phyloP scores from a whole-genome alignment of 2,888 invertebrate genomes.

The Eurytoma adleriae region DNA sequence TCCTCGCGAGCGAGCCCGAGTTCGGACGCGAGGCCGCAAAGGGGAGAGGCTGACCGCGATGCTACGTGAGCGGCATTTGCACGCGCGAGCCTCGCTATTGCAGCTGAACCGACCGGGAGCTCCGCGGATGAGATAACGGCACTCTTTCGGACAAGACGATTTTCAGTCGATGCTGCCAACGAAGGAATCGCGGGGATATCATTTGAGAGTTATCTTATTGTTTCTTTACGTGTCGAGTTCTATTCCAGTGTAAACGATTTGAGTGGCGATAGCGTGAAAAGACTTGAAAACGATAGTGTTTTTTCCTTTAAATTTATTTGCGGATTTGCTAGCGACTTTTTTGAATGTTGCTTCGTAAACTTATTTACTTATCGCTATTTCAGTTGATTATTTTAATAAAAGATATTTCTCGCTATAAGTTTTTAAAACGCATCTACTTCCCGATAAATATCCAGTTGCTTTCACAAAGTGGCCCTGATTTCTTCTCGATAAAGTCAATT shows the following conservation, averaged over 20 bases:
- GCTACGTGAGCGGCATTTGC: slow-evolving; percentile 69
- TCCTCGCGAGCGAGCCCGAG: slow-evolving; percentile 57
- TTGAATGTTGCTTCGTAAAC: too few species aligned
- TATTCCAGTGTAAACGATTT: too few species aligned
- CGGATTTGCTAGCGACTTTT: too few species aligned
- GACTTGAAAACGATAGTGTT: too few species aligned
- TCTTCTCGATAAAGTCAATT: slow-evolving; percentile 17
- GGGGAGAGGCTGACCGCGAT: slow-evolving; percentile 65
- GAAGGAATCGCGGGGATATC: background rate
- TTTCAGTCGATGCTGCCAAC: slow-evolving; percentile 34
- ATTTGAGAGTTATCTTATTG: background rate
- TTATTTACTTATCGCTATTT: too few species aligned
- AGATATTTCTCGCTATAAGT: too few species aligned
- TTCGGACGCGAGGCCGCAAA: slow-evolving; percentile 56
- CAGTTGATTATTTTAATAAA: too few species aligned
- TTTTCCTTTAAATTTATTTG: too few species aligned
- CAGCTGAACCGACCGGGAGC: background rate
- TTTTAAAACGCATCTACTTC: too few species aligned
- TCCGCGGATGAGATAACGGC: slow-evolving; percentile 42
- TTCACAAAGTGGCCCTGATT: slow-evolving; percentile 11
- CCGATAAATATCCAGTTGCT: background rate
- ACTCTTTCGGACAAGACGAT: slow-evolving; percentile 10
- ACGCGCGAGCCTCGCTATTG: slow-evolving; percentile 40
- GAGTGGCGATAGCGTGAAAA: too few species aligned
- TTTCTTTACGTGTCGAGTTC: too few species aligned